phyloP scores from a whole-genome alignment of 2,113 vertebrate genomes.

The Anolis sagrei region DNA sequence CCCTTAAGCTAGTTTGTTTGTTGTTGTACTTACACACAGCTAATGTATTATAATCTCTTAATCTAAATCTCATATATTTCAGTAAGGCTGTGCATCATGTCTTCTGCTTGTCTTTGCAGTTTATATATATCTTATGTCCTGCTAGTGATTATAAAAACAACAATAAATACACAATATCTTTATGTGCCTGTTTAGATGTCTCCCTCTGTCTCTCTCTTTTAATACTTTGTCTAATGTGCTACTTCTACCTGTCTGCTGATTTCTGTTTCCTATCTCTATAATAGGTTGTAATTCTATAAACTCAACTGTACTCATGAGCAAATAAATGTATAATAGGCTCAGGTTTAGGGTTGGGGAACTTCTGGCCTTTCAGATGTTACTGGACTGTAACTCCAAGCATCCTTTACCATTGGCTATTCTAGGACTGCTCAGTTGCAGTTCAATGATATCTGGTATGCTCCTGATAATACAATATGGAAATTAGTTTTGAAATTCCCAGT shows the following conservation, averaged over 20 bases:
- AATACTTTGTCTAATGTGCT: neutral
- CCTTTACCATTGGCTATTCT: no score
- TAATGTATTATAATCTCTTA: no score
- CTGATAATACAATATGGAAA: neutral
- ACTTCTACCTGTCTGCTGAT: neutral
- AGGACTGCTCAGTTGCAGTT: no score
- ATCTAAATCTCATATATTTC: neutral
- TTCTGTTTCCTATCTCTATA: neutral
- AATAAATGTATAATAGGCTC: neutral
- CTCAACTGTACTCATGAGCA: neutral
- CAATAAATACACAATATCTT: neutral
- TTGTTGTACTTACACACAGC: no score
- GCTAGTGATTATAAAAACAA: neutral
- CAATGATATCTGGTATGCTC: no score
- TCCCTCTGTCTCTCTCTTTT: no score
- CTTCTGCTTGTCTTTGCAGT: neutral
- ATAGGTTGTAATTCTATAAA: neutral
- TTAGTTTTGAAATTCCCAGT: neutral
- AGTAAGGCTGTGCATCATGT: no score
- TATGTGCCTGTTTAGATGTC: neutral
- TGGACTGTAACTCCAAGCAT: no score
- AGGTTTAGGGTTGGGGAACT: neutral
- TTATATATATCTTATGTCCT: neutral
- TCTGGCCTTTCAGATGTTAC: no score
- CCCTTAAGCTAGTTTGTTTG: no score